Evolutionary conservation across 2,888 invertebrate genomes (phyloP).

Genomic region (Aproaerema taeniolella): DNA sequence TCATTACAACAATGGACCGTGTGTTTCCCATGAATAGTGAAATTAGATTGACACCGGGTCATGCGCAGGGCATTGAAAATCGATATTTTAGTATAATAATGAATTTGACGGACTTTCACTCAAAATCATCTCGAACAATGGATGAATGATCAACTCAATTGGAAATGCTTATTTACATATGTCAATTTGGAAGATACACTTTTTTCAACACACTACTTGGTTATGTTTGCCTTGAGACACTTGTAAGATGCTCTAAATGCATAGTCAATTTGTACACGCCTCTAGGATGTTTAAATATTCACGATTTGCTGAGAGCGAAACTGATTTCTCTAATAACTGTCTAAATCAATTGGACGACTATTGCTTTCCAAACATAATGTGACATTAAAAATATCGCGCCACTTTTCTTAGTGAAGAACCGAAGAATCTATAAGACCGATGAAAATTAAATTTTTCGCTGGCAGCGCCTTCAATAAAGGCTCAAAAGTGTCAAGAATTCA

Average conservation of each 20-base stretch:
- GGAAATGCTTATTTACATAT: constrained; percentile 3
- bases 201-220: constrained; percentile 29
- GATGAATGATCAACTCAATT: not conserved
- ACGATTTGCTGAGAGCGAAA: constrained; percentile 49
- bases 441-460: constrained; percentile 7
- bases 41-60: constrained; percentile 48
- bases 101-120: constrained; percentile 50
- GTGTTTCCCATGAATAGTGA: constrained; percentile 48
- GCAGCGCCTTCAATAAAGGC: constrained; percentile 11
- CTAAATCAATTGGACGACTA: not conserved
- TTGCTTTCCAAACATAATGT: constrained; percentile 5
- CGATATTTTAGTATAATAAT: constrained; percentile 41
- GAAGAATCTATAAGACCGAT: too few species aligned
- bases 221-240: constrained; percentile 33
- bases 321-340: constrained; percentile 38
- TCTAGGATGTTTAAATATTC: constrained; percentile 31
- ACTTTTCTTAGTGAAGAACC: too few species aligned
- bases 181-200: constrained; percentile 19
- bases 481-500: constrained; percentile 20
- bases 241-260: constrained; percentile 48
- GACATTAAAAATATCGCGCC: too few species aligned
- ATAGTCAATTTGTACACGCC: constrained; percentile 32
- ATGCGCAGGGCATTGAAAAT: constrained; percentile 42
- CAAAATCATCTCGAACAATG: constrained; percentile 21
- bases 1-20: constrained; percentile 30